These are phyloP conservation scores for Poeciliopsis infans DNA, from an alignment of 2,797 vertebrate genomes.

Conservation along the genomic window DNA sequence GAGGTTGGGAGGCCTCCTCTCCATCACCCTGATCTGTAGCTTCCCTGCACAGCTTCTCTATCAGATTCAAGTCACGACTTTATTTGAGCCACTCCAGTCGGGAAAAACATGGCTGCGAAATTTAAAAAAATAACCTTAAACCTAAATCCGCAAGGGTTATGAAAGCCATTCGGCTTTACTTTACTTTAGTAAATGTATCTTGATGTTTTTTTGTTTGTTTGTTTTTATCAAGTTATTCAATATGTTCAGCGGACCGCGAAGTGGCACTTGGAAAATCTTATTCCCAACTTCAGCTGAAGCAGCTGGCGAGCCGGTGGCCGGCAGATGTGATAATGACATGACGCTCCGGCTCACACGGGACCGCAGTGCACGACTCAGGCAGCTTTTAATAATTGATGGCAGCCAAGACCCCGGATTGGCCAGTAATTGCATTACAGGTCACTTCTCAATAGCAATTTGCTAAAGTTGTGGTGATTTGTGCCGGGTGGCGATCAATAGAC, in stretches of 20 bases:
- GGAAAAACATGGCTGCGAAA: neutral
- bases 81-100: neutral
- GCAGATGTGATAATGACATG: slow-evolving; percentile 77
- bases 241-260: slow-evolving; percentile 56
- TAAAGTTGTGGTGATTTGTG: slow-evolving; percentile 97
- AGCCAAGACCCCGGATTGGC: slow-evolving; percentile 90
- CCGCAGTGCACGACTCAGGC: slow-evolving; percentile 78
- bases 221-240: slow-evolving; percentile 50
- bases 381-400: slow-evolving; percentile 99
- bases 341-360: slow-evolving; percentile 62
- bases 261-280: slow-evolving; percentile 66
- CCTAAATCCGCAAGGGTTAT: neutral
- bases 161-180: neutral
- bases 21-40: neutral
- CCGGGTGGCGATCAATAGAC: slow-evolving; percentile 94
- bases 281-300: slow-evolving; percentile 61
- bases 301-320: slow-evolving; percentile 74
- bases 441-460: slow-evolving; percentile 99
- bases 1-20: neutral
- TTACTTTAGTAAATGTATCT: slow-evolving; percentile 55
- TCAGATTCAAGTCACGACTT: neutral
- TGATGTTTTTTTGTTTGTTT: neutral
- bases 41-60: neutral
- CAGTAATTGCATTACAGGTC: slow-evolving; percentile 99
- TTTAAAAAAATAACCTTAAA: neutral